A percentile compares a stretch with the other conserved stretches of the same genome.
Conservation (phyloP, 2,797 vertebrate genomes). For the Peromyscus nudipes region DNA sequence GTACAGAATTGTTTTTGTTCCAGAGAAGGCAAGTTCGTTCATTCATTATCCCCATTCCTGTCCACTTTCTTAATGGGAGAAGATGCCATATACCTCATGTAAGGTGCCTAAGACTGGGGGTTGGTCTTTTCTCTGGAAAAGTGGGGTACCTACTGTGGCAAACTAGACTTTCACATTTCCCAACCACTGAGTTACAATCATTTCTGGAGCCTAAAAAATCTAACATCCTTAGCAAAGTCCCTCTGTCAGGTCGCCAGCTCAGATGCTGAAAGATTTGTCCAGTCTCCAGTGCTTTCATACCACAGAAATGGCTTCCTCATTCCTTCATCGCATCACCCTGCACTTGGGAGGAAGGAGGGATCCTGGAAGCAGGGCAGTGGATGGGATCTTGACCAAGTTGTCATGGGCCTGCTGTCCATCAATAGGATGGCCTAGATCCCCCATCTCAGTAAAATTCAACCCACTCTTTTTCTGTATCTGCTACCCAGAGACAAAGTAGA, state of each 20-base stretch:
- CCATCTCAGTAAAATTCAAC: neutral
- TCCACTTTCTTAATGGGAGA: slow-evolving; percentile 7
- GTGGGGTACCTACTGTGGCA: neutral
- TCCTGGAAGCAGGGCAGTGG: neutral
- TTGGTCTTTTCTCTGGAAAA: neutral
- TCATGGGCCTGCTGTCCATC: neutral
- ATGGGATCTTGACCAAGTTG: neutral
- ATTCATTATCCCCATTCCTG: neutral
- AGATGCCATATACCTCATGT: neutral
- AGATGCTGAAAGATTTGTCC: neutral
- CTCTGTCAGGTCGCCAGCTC: neutral
- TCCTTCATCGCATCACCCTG: neutral
- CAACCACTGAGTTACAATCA: neutral
- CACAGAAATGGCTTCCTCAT: neutral
- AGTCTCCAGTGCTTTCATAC: neutral
- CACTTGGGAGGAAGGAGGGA: neutral
- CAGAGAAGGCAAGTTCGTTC: neutral
- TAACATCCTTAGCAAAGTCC: neutral
- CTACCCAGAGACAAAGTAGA: neutral
- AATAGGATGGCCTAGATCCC: neutral
- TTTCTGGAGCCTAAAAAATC: neutral
- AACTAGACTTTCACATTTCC: neutral
- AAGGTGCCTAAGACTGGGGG: neutral
- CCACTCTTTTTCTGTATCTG: neutral
- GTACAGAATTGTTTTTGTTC: neutral